Percentiles rank a stretch among this genome's conserved stretches.
These are phyloP conservation scores for Myiopsitta monachus DNA, from an alignment of 2,113 vertebrate genomes.

Conservation along the genomic window DNA sequence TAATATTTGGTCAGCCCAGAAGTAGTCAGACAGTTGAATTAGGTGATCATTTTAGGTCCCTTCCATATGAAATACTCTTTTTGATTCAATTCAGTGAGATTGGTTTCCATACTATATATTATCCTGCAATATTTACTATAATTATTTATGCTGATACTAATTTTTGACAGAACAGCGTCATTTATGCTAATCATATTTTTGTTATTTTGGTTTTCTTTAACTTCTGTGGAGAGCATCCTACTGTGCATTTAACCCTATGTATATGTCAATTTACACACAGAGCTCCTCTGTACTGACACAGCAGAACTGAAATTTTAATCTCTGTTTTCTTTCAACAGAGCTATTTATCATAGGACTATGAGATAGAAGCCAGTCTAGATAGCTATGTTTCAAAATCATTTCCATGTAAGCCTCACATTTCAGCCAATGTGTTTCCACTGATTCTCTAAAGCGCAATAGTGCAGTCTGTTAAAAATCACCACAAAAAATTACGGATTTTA, in stretches of 20 bases:
- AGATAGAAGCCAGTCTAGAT: background rate
- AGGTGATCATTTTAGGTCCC: background rate
- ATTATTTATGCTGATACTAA: background rate
- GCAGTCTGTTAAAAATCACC: background rate
- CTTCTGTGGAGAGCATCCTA: background rate
- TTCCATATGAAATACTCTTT: background rate
- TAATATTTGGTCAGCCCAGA: background rate
- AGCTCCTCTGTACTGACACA: background rate
- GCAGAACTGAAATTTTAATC: background rate
- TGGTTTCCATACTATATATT: background rate
- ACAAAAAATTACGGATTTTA: background rate
- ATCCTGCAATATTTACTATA: background rate
- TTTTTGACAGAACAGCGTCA: background rate
- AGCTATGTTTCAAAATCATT: background rate
- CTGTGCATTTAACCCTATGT: background rate
- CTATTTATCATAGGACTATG: background rate
- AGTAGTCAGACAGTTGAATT: background rate
- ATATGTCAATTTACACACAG: background rate
- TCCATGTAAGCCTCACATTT: background rate
- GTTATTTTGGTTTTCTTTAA: background rate
- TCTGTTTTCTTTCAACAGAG: background rate
- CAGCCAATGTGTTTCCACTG: fast-evolving
- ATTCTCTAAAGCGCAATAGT: background rate
- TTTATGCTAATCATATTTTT: background rate
- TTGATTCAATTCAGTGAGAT: background rate